Conservation (phyloP, 2,888 invertebrate genomes). For the Ischnura elegans region DNA sequence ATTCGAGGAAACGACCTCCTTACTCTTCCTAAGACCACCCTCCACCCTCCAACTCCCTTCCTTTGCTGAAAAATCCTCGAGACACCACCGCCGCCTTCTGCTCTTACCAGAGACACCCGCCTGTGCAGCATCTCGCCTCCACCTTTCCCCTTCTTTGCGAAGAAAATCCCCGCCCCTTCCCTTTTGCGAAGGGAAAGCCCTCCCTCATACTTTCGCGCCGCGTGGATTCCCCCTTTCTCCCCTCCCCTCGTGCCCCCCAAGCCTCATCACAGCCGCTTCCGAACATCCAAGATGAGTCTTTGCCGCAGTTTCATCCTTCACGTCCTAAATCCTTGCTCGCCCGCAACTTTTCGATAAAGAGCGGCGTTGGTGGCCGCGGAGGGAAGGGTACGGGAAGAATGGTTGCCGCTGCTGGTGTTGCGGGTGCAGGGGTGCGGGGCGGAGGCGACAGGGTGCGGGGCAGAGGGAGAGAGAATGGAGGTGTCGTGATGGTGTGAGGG, state of each 20-base stretch:
- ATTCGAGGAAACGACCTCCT: constrained; percentile 66
- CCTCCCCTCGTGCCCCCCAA: neutral
- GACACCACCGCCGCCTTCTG: neutral
- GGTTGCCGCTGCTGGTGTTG: too few species aligned
- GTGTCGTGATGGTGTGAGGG: constrained; percentile 41
- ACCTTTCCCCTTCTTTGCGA: neutral
- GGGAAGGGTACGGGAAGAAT: neutral
- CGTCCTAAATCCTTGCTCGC: constrained; percentile 56
- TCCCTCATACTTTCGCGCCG: constrained; percentile 27
- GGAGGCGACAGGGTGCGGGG: neutral
- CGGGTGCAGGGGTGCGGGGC: neutral
- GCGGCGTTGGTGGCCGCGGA: constrained; percentile 56
- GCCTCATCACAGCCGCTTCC: neutral
- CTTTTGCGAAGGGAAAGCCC: neutral
- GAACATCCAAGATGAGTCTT: constrained; percentile 17
- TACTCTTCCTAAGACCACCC: neutral
- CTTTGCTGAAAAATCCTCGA: neutral
- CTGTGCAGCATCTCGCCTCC: neutral
- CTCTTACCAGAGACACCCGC: neutral
- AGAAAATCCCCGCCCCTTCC: neutral
- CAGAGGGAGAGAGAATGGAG: neutral
- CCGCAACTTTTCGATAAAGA: constrained; percentile 66
- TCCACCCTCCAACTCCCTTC: neutral
- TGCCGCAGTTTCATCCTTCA: constrained; percentile 65
- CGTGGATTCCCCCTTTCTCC: neutral